phyloP scores from a whole-genome alignment of 2,888 invertebrate genomes.

The Acrobasis repandana region DNA sequence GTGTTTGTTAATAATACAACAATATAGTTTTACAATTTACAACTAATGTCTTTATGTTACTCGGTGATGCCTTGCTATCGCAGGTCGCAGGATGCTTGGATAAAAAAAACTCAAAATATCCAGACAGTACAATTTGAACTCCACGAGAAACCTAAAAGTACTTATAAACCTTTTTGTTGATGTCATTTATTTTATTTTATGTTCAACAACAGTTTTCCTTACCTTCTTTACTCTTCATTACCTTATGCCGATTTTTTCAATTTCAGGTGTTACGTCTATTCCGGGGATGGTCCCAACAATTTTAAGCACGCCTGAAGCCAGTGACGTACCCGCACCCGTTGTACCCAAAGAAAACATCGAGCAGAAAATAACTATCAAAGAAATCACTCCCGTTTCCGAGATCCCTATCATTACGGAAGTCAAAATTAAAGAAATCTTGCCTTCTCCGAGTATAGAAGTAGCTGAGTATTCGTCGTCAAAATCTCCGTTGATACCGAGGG shows the following conservation, averaged over 20 bases:
- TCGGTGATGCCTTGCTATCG: too few relatives aligned
- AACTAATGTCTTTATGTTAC: too few relatives aligned
- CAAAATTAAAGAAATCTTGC: slow-evolving; percentile 73
- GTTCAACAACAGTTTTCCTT: too few relatives aligned
- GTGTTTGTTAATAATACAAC: too few relatives aligned
- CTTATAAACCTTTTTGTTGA: too few relatives aligned
- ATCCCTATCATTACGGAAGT: slow-evolving; percentile 72
- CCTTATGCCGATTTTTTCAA: slow-evolving; percentile 17
- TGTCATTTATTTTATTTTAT: too few relatives aligned
- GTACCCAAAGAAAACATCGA: slow-evolving; percentile 54
- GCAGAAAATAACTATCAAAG: slow-evolving; percentile 81
- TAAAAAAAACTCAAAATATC: too few relatives aligned
- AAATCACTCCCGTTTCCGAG: slow-evolving; percentile 82
- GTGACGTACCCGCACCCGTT: slow-evolving; percentile 38
- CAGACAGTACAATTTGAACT: too few relatives aligned
- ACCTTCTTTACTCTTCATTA: too few relatives aligned
- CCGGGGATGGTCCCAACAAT: slow-evolving; percentile 52
- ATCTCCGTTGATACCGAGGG: slow-evolving; percentile 69
- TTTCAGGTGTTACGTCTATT: slow-evolving; percentile 68
- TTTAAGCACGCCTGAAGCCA: slow-evolving; percentile 41
- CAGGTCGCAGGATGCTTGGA: too few relatives aligned
- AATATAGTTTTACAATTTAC: too few relatives aligned
- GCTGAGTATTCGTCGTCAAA: slow-evolving; percentile 71
- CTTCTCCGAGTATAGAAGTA: slow-evolving; percentile 63
- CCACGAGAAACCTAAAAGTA: too few relatives aligned